Base-by-base conservation (phyloP, 2,797 vertebrate species). In the Pantherophis alleghaniensis region DNA sequence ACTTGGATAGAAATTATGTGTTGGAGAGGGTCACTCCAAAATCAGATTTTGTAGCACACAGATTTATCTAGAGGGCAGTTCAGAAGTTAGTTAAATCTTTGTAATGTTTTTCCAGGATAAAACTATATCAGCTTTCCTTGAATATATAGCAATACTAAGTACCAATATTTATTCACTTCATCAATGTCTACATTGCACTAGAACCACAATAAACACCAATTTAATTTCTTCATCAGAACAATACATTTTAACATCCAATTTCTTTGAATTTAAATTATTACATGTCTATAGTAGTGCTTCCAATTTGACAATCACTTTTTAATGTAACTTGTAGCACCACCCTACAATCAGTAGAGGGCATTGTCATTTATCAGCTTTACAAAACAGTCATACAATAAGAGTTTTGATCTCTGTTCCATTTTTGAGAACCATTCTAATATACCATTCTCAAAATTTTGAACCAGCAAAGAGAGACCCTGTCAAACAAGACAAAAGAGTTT, bases 321-420 rank as follows among this genome's bases (percentile, higher is more conserved):
- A 63, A 28, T 42, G n/a, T 32, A 88, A 88, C 56, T 55, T 90
- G n/a, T 56, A 89, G 56, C 28, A 24, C 28, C 53, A 12, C 86
- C 47, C 61, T 57, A 91, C 47, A 89, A 10, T 74, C 90, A 89
- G 90, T 11, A 89, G 90, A 88, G 87, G 83, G 59, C 83, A 66
- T 51, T 51, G 22, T 63, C 57, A 63, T 42, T 88, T 16, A 13
- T 47, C 22, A 66, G 32, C 18, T 86, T 93, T 60, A 56, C 51
- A 83, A 88, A 9, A 53, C 2, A 55, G 59, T 66, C 59, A 57
- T 56, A 24, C 61, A 55, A 26, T 20, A 55, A 59, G 56, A 37
- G 59, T 83, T 83, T 91, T 10, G 5, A 55, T 86, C 37, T 91
- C 63, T 87, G 5, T 26, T 93, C 74, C n/a, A 13, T 28, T 79